These are phyloP conservation scores for Lichenostomus cassidix DNA, from an alignment of 2,113 vertebrate genomes.

Conservation along the genomic window DNA sequence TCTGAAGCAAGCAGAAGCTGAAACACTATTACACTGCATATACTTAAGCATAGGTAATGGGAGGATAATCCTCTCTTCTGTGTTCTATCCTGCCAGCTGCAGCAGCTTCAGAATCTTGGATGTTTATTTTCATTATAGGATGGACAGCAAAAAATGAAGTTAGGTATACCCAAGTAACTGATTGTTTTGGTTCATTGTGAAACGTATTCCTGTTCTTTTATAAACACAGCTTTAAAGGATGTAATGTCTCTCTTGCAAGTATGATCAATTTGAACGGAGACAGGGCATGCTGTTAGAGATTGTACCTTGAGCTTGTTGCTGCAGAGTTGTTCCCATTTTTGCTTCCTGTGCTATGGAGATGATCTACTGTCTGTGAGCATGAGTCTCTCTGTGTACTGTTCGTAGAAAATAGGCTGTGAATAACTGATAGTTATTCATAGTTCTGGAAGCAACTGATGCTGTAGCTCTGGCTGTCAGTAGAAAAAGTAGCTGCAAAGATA, in stretches of 20 bases:
- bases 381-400: neutral
- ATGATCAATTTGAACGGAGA: neutral
- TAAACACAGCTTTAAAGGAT: neutral
- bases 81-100: neutral
- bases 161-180: neutral
- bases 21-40: neutral
- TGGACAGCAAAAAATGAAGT: neutral
- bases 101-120: neutral
- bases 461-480: neutral
- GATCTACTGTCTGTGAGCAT: neutral
- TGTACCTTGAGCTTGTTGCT: neutral
- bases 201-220: neutral
- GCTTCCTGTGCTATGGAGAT: neutral
- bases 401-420: neutral
- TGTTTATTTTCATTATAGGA: neutral
- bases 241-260: neutral
- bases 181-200: neutral
- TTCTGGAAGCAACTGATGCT: neutral
- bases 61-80: neutral
- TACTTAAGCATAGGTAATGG: neutral
- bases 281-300: neutral
- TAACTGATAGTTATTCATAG: neutral
- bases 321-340: neutral
- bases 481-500: neutral
- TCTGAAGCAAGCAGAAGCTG: constrained; percentile 12